Conservation (phyloP, 2,888 invertebrate genomes). For the Argyresthia goedartella region DNA sequence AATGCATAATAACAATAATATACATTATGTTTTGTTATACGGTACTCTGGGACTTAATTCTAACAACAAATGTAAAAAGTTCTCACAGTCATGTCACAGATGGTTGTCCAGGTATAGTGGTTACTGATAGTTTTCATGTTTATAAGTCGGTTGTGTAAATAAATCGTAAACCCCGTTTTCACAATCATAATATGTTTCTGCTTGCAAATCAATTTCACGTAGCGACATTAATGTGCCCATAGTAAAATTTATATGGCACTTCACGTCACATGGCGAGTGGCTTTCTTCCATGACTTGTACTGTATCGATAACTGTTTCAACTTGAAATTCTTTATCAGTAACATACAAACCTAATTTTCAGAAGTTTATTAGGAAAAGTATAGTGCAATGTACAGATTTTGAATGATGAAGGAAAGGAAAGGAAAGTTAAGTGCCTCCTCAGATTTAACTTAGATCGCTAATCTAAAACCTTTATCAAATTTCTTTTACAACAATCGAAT, state of each 20-base stretch:
- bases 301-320: constrained; percentile 9
- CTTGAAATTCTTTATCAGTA: background rate
- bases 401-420: background rate
- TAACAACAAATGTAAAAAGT: too few relatives aligned
- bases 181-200: constrained; percentile 71
- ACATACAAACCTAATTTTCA: background rate
- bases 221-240: constrained; percentile 68
- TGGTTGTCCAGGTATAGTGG: background rate
- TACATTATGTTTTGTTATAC: too few relatives aligned
- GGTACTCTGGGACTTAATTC: too few relatives aligned
- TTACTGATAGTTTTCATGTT: constrained; percentile 27
- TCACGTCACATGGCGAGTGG: constrained; percentile 52
- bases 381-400: background rate
- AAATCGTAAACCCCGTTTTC: constrained; percentile 71
- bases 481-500: constrained; percentile 49
- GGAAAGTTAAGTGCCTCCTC: background rate
- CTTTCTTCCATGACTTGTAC: constrained; percentile 47
- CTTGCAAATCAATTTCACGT: constrained; percentile 70
- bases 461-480: constrained; percentile 19
- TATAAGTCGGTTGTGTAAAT: constrained; percentile 59
- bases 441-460: background rate
- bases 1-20: too few relatives aligned
- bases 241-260: constrained; percentile 68
- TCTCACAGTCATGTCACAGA: too few relatives aligned
- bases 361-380: background rate